Conservation (phyloP, 1,140 invertebrate species). For the Xylocopa sonorina region DNA sequence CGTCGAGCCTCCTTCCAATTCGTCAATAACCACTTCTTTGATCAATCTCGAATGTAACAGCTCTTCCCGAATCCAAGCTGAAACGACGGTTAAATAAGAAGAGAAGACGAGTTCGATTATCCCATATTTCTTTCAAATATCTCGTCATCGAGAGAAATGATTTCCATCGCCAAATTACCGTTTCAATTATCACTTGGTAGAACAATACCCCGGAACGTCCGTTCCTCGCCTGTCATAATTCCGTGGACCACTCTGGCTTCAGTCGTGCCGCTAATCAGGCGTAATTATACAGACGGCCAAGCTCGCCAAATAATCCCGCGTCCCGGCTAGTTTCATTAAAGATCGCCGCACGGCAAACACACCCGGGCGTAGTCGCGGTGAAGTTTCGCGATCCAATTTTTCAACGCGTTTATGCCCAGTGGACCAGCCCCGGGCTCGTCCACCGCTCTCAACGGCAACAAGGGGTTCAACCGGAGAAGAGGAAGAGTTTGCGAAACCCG, state of each 20-base stretch:
- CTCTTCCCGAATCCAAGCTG: no score
- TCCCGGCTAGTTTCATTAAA: conserved; percentile 36
- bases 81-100: no score
- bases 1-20: neutral
- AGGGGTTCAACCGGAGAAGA: conserved; percentile 19
- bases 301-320: conserved; percentile 21
- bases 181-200: neutral
- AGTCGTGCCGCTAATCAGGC: conserved; percentile 20
- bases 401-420: conserved; percentile 31
- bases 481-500: conserved; percentile 67
- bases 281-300: conserved; percentile 17
- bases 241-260: neutral
- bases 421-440: neutral
- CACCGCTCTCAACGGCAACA: neutral
- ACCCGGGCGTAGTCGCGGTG: neutral
- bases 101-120: no score
- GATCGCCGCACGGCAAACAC: conserved; percentile 38
- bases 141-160: no score
- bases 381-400: conserved; percentile 49
- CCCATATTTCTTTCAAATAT: no score
- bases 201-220: neutral
- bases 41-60: no score
- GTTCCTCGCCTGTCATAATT: neutral
- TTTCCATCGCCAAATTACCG: no score
- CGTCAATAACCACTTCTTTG: neutral